These are phyloP conservation scores for Pangasius sanitwongsei DNA, from an alignment of 2,797 vertebrate species.

Conservation along the genomic window DNA sequence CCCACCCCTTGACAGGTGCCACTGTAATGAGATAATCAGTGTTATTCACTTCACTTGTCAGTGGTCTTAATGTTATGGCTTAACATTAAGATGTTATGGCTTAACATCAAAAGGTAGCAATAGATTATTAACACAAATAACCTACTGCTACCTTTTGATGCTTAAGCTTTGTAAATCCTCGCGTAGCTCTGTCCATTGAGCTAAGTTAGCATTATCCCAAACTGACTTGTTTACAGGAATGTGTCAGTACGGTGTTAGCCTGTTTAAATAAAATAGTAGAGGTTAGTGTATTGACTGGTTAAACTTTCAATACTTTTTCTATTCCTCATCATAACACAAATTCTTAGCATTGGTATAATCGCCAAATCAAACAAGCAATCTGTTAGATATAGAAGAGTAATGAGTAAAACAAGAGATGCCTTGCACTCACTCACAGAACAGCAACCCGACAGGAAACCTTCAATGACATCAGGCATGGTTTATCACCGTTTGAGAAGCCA, in stretches of 20 bases:
- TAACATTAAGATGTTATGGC: too few relatives aligned
- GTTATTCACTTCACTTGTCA: too few relatives aligned
- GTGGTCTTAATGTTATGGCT: too few relatives aligned
- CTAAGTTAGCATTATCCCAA: neutral
- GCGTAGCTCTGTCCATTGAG: neutral
- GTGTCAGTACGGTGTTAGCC: neutral
- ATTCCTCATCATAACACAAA: neutral
- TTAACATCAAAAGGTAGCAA: too few relatives aligned
- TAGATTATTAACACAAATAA: too few relatives aligned
- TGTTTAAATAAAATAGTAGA: neutral
- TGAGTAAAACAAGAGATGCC: slow-evolving; percentile 63
- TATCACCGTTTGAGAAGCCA: slow-evolving; percentile 60
- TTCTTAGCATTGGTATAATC: slow-evolving; percentile 26
- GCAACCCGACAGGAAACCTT: slow-evolving; percentile 61
- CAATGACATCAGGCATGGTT: slow-evolving; percentile 62
- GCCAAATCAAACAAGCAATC: slow-evolving; percentile 23
- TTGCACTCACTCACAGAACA: slow-evolving; percentile 47
- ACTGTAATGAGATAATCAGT: too few relatives aligned
- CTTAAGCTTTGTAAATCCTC: neutral
- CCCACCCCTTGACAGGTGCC: too few relatives aligned
- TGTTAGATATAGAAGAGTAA: slow-evolving; percentile 61
- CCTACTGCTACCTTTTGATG: neutral
- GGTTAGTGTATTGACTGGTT: neutral
- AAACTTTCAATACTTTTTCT: neutral
- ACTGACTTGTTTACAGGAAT: neutral